Evolutionary conservation across 1,140 invertebrate species (phyloP), one percentile per base, ranked within the genome.

Genomic region (Aphelenchoides fujianensis): DNA sequence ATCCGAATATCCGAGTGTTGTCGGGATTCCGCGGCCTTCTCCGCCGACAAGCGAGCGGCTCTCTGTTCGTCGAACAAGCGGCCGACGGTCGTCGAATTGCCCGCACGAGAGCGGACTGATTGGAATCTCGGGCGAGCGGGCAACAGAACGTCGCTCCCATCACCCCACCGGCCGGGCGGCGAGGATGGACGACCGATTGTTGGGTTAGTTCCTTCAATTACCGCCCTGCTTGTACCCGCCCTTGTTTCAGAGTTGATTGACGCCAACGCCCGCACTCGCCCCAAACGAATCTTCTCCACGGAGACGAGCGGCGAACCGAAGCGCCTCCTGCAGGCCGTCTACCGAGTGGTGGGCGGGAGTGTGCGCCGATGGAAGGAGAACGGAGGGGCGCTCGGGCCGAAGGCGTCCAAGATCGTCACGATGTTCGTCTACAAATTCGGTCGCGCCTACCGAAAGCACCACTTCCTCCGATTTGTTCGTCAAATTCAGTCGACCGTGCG

Each of bases 351-450:
- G 55, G 34, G 5, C 5, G 28, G 12, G 5, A 23, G 12, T 7
- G 12, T 59, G 55, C 28, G 19, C 5, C 55, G 55, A 30, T 59
- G 5, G 55, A 59, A 59, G 23, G 5, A 5, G 34, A 16, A 23
- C 23, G 55, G 19, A 5, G 55, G 23, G 7, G 55, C 12, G 23
- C 5, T 59, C 5, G 23, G 5, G 5, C 55, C 55, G 55, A 66
- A 66, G 36, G 53, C 31, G 27, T 41, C 53, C 28, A 69, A 69
- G 61, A 69, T 67, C 19, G 19, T 68, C 3, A 68, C 31, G 5
- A 31, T 27, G 28, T n/a, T 69, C 12, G 59, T 69, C 32, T 69
- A 69, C 68, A 69, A 69, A 69, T 69, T 67, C 37, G 68, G 59
- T 34, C n/a, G 35, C 23, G 68, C 68, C 27, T 68, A 69, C 59